Evolutionary conservation across 2,888 invertebrate genomes (phyloP), one percentile per base, ranked within the genome.

Genomic region (Anagyrus pseudococci): DNA sequence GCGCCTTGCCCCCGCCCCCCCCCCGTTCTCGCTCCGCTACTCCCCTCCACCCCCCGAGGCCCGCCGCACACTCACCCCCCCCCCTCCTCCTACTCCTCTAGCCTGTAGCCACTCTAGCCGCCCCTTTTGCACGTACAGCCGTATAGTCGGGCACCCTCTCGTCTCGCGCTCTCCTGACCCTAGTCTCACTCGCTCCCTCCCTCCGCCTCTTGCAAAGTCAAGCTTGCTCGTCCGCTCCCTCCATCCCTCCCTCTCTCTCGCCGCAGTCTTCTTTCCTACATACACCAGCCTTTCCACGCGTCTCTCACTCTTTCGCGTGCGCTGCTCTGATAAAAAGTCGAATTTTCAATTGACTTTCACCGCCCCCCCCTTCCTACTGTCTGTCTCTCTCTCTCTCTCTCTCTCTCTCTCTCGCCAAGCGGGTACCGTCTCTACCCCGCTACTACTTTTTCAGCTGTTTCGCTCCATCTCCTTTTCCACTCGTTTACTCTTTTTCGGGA

Each of bases 1-100:
- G 77, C 52, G 66, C 64, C 61, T 67, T 61, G 54, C 62, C 52
- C 69, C 58, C 64, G 65, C 70, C 65, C 58, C 63, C 43, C 68
- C 49, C 67, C 50, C 64, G 56, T 50, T 62, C 55, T 40, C 54
- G 49, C 69, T 54, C 68, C 62, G 68, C 64, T 49, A 53, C 59
- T 62, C 63, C 26, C 66, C 49, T 58, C 46, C 63, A 54, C 23
- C n/a, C 41, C 62, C 53, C 55, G 40, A 37, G 43, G 46, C 4
- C 6, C 13, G 48, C 48, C 15, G 7, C 66, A 33, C 46, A 53
- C 43, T 40, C 58, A 40, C 37, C 41, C 57, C 40, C 60, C 64
- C 49, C 56, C 33, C 59, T 48, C 47, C 53, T 49, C 33, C 33
- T n/a, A n/a, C n/a, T n/a, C n/a, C n/a, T n/a, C n/a, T n/a, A n/a